A percentile compares a stretch with the other conserved stretches of the same genome.
Evolutionary conservation across 1,140 invertebrate genomes (phyloP).

Genomic region (Pseudomyrmex pallidus): DNA sequence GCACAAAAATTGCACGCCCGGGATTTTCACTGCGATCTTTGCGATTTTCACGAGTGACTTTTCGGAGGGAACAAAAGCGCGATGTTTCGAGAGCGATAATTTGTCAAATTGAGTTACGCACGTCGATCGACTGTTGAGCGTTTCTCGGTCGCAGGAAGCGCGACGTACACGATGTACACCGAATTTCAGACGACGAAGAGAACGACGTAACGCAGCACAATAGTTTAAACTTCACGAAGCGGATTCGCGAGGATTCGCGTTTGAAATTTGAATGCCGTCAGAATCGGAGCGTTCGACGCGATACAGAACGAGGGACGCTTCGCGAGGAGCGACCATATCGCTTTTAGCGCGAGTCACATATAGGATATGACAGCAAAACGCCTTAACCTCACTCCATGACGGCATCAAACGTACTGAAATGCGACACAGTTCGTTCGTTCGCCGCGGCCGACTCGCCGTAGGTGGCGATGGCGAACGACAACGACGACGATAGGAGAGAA

Average conservation of each 20-base stretch:
- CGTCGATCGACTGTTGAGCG: constrained; percentile 24
- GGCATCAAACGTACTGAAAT: constrained; percentile 71
- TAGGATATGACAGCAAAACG: background rate
- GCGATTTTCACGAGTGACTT: background rate
- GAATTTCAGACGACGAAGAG: constrained; percentile 33
- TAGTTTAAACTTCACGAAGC: background rate
- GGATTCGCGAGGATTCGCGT: constrained; percentile 2
- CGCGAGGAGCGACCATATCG: constrained; percentile 66
- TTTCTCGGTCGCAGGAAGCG: background rate
- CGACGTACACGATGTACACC: background rate
- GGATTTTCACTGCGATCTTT: no score
- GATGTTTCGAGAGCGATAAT: background rate
- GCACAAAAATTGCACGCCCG: no score
- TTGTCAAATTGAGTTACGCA: background rate
- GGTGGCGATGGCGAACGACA: constrained; percentile 27
- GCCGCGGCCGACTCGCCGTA: constrained; percentile 39
- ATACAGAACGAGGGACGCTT: constrained; percentile 56
- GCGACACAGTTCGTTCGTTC: constrained; percentile 16
- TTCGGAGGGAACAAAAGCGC: background rate
- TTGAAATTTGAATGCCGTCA: constrained; percentile 24
- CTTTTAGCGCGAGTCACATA: constrained; percentile 35
- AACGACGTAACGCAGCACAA: background rate
- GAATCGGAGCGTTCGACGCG: background rate
- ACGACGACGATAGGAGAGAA: background rate
- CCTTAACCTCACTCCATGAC: constrained; percentile 62